Conservation (phyloP, 1,140 invertebrate genomes). For the Nomia melanderi region DNA sequence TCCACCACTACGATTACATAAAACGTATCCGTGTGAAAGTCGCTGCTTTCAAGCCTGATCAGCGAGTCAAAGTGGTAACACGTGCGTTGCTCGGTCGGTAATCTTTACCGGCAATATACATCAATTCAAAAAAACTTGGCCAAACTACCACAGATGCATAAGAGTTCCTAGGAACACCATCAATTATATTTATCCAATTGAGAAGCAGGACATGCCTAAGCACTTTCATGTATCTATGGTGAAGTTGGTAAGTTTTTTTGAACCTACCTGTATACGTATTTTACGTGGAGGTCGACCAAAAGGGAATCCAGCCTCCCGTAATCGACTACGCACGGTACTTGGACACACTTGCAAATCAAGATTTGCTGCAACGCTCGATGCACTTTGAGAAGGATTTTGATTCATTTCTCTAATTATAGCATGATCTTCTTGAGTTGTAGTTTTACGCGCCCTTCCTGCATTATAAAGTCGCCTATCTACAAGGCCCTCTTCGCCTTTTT, state of each 20-base stretch:
- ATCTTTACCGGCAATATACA: neutral
- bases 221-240: neutral
- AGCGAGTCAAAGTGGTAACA: neutral
- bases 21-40: neutral
- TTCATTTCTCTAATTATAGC: constrained; percentile 3
- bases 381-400: constrained; percentile 6
- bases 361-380: neutral
- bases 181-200: neutral
- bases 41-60: neutral
- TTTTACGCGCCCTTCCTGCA: constrained; percentile 3
- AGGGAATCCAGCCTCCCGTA: neutral
- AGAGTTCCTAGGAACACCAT: neutral
- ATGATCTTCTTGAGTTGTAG: neutral
- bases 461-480: constrained; percentile 4
- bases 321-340: neutral
- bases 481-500: neutral
- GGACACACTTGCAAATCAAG: constrained; percentile 3
- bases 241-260: neutral
- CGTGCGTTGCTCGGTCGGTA: neutral
- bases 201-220: neutral
- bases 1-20: neutral
- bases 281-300: constrained; percentile 1
- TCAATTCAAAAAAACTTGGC: neutral
- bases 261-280: constrained; percentile 6
- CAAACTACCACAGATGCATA: neutral